Evolutionary conservation across 2,888 invertebrate species (phyloP).

Genomic region (Cistogaster globosa): DNA sequence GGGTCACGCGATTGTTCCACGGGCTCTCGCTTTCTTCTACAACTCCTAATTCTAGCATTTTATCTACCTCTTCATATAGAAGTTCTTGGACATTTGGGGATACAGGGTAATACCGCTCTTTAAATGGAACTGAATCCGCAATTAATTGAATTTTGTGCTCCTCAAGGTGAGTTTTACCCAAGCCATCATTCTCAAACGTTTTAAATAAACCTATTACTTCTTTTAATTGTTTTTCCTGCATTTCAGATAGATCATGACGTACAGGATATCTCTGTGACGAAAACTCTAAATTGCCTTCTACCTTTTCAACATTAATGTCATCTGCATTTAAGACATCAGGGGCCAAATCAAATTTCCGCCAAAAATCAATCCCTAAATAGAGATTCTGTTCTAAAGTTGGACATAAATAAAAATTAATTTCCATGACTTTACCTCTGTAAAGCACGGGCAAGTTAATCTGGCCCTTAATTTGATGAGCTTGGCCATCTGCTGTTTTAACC

Average conservation of each 20-base stretch:
- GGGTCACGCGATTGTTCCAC: neutral
- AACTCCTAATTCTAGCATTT: neutral
- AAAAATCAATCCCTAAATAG: slow-evolving; percentile 11
- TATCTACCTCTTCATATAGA: neutral
- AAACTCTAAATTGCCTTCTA: neutral
- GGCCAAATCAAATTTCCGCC: slow-evolving; percentile 10
- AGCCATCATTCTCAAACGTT: neutral
- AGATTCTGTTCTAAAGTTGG: neutral
- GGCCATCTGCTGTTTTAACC: neutral
- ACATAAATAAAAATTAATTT: neutral
- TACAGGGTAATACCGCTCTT: neutral
- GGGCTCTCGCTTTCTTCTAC: neutral
- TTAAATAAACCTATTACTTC: neutral
- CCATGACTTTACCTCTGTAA: neutral
- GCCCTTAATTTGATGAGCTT: neutral
- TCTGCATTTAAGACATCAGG: neutral
- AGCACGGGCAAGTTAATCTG: neutral
- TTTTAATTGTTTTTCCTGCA: neutral
- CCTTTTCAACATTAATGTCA: neutral
- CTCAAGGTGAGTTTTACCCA: neutral
- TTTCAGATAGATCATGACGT: neutral
- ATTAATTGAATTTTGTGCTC: neutral
- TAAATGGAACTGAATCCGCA: neutral
- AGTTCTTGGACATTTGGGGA: neutral
- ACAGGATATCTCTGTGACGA: too few relatives aligned